phyloP scores from a whole-genome alignment of 2,113 vertebrate genomes.

The Corythaeola cristata region DNA sequence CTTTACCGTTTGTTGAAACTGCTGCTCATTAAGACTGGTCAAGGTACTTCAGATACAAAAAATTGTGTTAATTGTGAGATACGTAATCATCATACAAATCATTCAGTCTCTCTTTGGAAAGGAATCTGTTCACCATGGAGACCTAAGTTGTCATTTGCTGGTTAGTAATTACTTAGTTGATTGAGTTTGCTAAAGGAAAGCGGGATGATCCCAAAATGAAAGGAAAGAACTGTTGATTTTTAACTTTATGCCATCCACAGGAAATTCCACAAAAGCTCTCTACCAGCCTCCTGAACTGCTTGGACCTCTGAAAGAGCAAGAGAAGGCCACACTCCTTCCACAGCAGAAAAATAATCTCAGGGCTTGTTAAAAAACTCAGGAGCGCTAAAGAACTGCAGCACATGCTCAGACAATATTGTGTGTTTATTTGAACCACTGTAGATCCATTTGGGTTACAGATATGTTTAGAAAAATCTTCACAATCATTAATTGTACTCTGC shows the following conservation, averaged over 20 bases:
- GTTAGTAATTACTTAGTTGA: neutral
- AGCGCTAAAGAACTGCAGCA: neutral
- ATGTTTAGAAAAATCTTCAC: neutral
- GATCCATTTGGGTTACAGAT: neutral
- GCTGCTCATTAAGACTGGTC: neutral
- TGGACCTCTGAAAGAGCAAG: neutral
- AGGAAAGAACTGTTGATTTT: neutral
- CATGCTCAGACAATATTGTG: neutral
- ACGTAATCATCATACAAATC: neutral
- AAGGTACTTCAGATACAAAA: neutral
- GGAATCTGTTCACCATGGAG: neutral
- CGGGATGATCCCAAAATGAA: neutral
- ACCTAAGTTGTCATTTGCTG: neutral
- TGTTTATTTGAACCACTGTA: neutral
- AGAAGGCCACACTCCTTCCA: neutral
- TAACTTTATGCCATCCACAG: neutral
- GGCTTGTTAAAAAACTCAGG: neutral
- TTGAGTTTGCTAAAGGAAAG: neutral
- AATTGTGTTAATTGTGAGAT: neutral
- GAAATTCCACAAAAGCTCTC: neutral
- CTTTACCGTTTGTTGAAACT: neutral
- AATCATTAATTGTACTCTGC: neutral
- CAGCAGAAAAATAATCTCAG: neutral
- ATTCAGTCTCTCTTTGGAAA: neutral
- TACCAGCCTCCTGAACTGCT: neutral